Percentiles rank a stretch among this genome's conserved stretches.
Evolutionary conservation across 2,888 invertebrate species (phyloP).

Genomic region (Xanthia icteritia): DNA sequence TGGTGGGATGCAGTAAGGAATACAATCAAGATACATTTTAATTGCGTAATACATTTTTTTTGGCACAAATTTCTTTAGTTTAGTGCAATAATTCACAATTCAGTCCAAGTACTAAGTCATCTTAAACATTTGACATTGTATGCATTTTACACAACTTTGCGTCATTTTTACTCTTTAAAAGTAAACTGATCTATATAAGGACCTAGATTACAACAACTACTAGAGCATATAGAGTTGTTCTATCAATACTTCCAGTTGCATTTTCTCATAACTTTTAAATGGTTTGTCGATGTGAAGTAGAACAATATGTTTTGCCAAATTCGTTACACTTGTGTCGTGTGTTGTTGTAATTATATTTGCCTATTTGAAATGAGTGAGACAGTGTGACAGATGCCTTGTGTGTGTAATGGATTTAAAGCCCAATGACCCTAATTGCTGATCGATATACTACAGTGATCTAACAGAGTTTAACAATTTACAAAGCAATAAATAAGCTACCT

Average conservation of each 20-base stretch:
- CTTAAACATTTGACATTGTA: conserved; percentile 43
- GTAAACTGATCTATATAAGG: conserved; percentile 44
- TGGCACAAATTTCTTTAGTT: conserved; percentile 72
- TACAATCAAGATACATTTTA: conserved; percentile 54
- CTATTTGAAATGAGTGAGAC: conserved; percentile 74
- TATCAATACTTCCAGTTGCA: conserved; percentile 67
- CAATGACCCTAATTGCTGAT: conserved; percentile 74
- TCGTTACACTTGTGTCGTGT: conserved; percentile 72
- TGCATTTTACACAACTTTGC: conserved; percentile 48
- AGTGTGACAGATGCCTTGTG: conserved; percentile 76
- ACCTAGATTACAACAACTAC: conserved; percentile 55
- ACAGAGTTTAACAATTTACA: conserved; percentile 60
- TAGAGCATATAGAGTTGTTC: conserved; percentile 52
- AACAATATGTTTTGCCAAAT: conserved; percentile 72
- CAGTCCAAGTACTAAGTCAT: conserved; percentile 45
- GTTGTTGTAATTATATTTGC: conserved; percentile 70
- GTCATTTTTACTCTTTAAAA: conserved; percentile 43
- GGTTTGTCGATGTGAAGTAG: conserved; percentile 56
- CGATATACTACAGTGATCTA: conserved; percentile 58
- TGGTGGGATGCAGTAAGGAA: conserved; percentile 36
- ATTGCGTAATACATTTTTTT: conserved; percentile 55
- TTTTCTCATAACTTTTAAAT: conserved; percentile 58
- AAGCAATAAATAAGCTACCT: conserved; percentile 70
- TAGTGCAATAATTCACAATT: conserved; percentile 48
- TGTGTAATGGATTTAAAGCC: conserved; percentile 73